Evolutionary conservation across 2,797 vertebrate genomes (phyloP).

Genomic region (Acropternis orthonyx): DNA sequence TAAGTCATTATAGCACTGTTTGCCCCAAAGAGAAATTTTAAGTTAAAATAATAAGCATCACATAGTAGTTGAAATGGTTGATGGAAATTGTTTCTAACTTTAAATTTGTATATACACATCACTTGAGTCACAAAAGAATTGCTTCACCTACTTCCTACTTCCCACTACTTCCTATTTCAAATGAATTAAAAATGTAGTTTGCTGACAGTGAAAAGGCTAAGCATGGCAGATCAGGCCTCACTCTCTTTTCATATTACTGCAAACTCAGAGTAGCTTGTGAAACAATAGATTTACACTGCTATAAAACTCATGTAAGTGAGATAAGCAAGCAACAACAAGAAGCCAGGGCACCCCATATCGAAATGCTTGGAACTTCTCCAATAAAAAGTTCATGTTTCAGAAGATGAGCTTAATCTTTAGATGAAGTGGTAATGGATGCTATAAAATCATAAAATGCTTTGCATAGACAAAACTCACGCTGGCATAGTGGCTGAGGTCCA

Average conservation of each 20-base stretch:
- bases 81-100: not conserved
- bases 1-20: not conserved
- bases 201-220: constrained; percentile 2
- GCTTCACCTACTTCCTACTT: not conserved
- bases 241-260: not conserved
- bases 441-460: not conserved
- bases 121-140: not conserved
- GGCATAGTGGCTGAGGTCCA: not conserved
- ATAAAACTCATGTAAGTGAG: not conserved
- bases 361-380: constrained; percentile 48
- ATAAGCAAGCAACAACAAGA: not conserved
- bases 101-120: not conserved
- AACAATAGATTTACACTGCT: not conserved
- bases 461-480: not conserved
- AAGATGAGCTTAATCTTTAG: not conserved
- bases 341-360: not conserved
- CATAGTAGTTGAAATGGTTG: not conserved
- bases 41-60: not conserved
- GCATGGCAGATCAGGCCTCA: not conserved
- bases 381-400: not conserved
- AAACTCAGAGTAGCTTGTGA: not conserved
- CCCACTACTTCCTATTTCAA: constrained; percentile 13
- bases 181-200: constrained; percentile 23
- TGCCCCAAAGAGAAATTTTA: not conserved
- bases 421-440: not conserved